Conservation (phyloP, 2,797 vertebrate species). For the Aselliscus stoliczkanus region DNA sequence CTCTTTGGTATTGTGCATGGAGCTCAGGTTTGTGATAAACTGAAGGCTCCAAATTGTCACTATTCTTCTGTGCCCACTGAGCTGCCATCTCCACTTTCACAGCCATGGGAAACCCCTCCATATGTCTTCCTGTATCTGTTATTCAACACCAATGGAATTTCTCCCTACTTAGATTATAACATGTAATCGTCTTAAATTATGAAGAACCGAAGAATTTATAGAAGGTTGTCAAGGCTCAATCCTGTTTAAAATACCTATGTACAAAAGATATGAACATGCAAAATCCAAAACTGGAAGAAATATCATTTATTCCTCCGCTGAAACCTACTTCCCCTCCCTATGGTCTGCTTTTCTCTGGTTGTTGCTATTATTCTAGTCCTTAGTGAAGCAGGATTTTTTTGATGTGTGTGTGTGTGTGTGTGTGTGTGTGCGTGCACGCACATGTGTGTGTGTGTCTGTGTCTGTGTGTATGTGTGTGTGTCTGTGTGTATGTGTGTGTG, state of each 20-base stretch:
- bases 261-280: background rate
- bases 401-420: too few relatives aligned
- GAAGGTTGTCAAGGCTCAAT: background rate
- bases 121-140: background rate
- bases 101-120: rapidly evolving
- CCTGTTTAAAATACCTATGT: background rate
- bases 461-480: too few relatives aligned
- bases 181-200: background rate
- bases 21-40: background rate
- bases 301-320: background rate
- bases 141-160: background rate
- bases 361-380: background rate
- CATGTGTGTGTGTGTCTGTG: too few relatives aligned
- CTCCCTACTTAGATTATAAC: background rate
- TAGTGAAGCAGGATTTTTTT: too few relatives aligned
- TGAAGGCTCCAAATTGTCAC: background rate
- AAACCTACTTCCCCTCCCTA: background rate
- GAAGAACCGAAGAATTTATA: background rate
- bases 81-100: background rate
- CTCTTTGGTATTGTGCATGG: background rate
- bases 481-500: too few relatives aligned
- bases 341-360: background rate
- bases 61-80: rapidly evolving
- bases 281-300: background rate
- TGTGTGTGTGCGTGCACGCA: too few relatives aligned